Conservation (phyloP, 2,888 invertebrate species). For the Smittia aterrima region DNA sequence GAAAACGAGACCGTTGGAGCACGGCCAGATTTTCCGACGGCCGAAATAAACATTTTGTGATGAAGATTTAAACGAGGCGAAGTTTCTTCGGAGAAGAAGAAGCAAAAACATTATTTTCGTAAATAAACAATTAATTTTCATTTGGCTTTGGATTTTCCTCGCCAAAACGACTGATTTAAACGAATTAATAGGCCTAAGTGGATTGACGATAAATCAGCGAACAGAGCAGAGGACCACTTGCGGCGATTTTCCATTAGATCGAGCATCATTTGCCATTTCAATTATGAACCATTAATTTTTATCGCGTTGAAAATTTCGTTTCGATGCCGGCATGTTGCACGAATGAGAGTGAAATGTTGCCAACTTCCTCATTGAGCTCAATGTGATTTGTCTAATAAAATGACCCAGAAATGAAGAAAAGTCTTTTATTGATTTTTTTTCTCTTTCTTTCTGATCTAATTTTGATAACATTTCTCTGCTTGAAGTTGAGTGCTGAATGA, state of each 20-base stretch:
- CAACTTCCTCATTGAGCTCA: not conserved
- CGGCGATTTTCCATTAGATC: constrained; percentile 32
- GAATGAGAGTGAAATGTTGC: not conserved
- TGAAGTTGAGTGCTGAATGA: not conserved
- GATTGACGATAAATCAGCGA: constrained; percentile 18
- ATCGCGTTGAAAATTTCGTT: not conserved
- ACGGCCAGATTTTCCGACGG: not conserved
- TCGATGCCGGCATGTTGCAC: not conserved
- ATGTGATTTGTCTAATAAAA: not conserved
- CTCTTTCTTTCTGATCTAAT: not conserved
- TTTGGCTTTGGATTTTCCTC: not conserved
- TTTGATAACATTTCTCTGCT: not conserved
- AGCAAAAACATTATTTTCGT: constrained; percentile 17
- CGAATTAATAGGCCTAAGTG: not conserved
- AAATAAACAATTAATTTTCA: constrained; percentile 39
- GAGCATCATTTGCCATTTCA: constrained; percentile 21
- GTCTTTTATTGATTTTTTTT: not conserved
- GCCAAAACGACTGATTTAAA: not conserved
- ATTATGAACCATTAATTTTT: constrained; percentile 23
- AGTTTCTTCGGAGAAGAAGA: not conserved
- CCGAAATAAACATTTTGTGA: not conserved
- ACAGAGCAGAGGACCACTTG: not conserved
- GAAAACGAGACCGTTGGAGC: not conserved
- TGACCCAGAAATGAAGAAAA: not conserved
- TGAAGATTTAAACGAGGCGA: not conserved